A percentile compares a stretch with the other conserved stretches of the same genome.
Evolutionary conservation across 2,888 invertebrate genomes (phyloP).

Genomic region (Eucera pruinosa): DNA sequence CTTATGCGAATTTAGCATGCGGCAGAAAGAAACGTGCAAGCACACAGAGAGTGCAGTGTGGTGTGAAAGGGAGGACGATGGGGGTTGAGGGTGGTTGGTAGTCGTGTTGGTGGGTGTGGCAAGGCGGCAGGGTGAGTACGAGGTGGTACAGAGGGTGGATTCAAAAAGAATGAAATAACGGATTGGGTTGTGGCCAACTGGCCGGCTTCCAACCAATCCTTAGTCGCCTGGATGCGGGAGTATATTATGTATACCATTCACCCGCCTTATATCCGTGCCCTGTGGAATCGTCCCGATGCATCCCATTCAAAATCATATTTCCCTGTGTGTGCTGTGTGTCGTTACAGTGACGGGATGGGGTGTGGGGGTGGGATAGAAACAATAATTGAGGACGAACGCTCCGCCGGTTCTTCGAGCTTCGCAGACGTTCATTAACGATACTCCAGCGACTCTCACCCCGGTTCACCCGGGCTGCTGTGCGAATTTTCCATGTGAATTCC

Average conservation of each 20-base stretch:
- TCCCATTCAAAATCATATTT: constrained; percentile 79
- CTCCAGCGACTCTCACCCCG: constrained; percentile 1
- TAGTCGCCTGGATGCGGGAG: constrained; percentile 76
- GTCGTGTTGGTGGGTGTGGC: constrained; percentile 60
- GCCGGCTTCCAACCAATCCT: constrained; percentile 84
- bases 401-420: constrained; percentile 3
- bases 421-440: constrained; percentile 43
- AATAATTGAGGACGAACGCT: constrained; percentile 51
- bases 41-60: constrained; percentile 23
- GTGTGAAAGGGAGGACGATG: constrained; percentile 52
- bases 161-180: constrained; percentile 84
- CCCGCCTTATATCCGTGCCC: constrained; percentile 65
- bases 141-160: constrained; percentile 74
- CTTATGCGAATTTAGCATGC: constrained; percentile 54
- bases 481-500: constrained; percentile 35
- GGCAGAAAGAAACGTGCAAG: constrained; percentile 47
- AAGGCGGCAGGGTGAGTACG: constrained; percentile 68
- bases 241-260: constrained; percentile 77
- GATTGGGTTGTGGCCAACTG: constrained; percentile 84
- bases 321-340: constrained; percentile 40
- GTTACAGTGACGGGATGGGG: background rate
- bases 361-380: constrained; percentile 3
- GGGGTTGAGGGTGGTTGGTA: constrained; percentile 44
- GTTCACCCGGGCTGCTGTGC: background rate
- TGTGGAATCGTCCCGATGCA: constrained; percentile 68